Conservation (phyloP, 2,888 invertebrate genomes). For the Branchipolynoe longqiensis region DNA sequence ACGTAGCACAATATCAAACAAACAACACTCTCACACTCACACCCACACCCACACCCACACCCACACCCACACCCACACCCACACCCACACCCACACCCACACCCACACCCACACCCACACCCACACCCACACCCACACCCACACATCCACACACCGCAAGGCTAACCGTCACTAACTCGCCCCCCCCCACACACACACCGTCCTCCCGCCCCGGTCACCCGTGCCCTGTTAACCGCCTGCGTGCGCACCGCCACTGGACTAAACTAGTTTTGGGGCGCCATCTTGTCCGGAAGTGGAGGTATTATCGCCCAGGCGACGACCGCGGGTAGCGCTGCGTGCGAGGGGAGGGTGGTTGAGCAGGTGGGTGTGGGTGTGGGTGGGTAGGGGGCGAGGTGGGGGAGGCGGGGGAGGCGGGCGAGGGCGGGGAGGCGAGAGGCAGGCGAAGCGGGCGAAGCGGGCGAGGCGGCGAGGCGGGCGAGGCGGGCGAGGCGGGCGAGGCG, state of each 20-base stretch:
- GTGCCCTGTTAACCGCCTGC: no score
- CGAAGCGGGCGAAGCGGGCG: background rate
- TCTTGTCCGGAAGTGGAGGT: slow-evolving; percentile 41
- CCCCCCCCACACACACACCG: no score
- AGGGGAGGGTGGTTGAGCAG: background rate
- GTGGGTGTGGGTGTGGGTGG: background rate
- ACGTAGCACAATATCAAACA: no score
- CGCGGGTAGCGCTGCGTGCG: background rate
- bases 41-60: no score
- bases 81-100: no score
- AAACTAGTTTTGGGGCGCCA: slow-evolving; percentile 37
- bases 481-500: background rate
- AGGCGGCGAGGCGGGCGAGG: background rate
- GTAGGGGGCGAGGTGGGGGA: background rate
- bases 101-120: no score
- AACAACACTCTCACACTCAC: no score
- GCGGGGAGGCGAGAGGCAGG: background rate
- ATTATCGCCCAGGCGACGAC: slow-evolving; percentile 36
- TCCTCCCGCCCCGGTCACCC: no score
- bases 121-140: no score
- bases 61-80: no score
- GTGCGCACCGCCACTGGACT: background rate
- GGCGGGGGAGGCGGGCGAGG: background rate
- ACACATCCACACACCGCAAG: no score
- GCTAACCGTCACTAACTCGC: no score